phyloP scores from a whole-genome alignment of 2,888 invertebrate species.

The Neoitamus cyanurus region DNA sequence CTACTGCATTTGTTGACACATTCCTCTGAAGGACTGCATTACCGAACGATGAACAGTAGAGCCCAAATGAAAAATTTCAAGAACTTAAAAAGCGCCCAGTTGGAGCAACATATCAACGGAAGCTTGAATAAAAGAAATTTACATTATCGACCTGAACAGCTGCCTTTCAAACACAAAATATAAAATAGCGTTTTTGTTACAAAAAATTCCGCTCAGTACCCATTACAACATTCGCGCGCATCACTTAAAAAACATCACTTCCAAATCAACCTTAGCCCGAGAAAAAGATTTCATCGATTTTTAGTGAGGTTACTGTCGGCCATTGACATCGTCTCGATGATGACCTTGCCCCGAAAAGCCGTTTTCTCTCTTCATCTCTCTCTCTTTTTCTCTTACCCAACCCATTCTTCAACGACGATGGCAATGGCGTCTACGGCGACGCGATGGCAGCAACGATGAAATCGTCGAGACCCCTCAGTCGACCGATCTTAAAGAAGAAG shows the following conservation, averaged over 20 bases:
- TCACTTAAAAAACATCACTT: background rate
- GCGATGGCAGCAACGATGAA: background rate
- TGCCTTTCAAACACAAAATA: background rate
- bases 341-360: constrained; percentile 66
- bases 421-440: background rate
- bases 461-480: background rate
- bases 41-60: too few relatives aligned
- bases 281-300: constrained; percentile 34
- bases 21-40: too few relatives aligned
- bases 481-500: background rate
- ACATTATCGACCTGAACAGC: background rate
- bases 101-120: background rate
- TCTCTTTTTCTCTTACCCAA: constrained; percentile 23
- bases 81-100: background rate
- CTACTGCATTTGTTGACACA: too few relatives aligned
- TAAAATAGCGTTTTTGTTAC: background rate
- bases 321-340: constrained; percentile 66
- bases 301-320: constrained; percentile 63
- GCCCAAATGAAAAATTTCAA: too few relatives aligned
- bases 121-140: background rate
- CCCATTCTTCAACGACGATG: background rate
- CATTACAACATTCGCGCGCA: background rate
- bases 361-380: background rate
- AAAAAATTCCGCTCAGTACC: background rate
- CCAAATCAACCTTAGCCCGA: background rate